phyloP scores from a whole-genome alignment of 2,888 invertebrate species.

The Eulithis prunata region DNA sequence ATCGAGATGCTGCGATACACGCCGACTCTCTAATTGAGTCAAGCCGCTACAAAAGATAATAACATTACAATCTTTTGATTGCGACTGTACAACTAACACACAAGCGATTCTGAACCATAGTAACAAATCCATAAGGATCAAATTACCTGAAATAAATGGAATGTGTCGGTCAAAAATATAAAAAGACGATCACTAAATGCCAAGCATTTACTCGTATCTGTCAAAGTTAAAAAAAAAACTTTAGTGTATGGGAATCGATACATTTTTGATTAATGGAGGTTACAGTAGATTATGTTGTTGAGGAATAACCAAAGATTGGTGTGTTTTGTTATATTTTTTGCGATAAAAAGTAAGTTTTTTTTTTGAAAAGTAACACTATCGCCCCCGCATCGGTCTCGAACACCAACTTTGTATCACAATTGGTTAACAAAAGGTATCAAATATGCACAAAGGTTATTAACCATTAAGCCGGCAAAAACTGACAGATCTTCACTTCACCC shows the following conservation, averaged over 20 bases:
- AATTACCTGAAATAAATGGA: constrained; percentile 4
- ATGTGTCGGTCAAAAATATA: constrained; percentile 51
- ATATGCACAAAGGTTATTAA: constrained; percentile 55
- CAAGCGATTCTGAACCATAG: constrained; percentile 43
- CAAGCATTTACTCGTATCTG: constrained; percentile 73
- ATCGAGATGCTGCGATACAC: constrained; percentile 75
- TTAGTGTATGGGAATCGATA: constrained; percentile 77
- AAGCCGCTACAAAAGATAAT: constrained; percentile 77
- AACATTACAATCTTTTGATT: constrained; percentile 49
- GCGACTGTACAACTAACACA: constrained; percentile 19
- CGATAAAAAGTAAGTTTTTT: constrained; percentile 32
- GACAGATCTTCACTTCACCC: constrained; percentile 60
- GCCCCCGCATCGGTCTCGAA: constrained; percentile 59
- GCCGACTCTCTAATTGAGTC: constrained; percentile 82
- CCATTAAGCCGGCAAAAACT: constrained; percentile 46
- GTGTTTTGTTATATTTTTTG: constrained; percentile 51
- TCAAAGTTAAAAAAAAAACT: constrained; percentile 76
- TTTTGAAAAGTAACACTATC: constrained; percentile 52
- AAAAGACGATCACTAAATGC: constrained; percentile 77
- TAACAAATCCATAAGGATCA: not conserved
- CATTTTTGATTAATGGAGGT: constrained; percentile 77
- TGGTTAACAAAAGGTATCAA: constrained; percentile 19
- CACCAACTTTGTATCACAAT: constrained; percentile 34
- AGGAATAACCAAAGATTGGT: constrained; percentile 61
- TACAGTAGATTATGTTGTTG: constrained; percentile 76